These are phyloP conservation scores for Corydoras maculifer DNA, from an alignment of 2,113 vertebrate species.

Conservation along the genomic window DNA sequence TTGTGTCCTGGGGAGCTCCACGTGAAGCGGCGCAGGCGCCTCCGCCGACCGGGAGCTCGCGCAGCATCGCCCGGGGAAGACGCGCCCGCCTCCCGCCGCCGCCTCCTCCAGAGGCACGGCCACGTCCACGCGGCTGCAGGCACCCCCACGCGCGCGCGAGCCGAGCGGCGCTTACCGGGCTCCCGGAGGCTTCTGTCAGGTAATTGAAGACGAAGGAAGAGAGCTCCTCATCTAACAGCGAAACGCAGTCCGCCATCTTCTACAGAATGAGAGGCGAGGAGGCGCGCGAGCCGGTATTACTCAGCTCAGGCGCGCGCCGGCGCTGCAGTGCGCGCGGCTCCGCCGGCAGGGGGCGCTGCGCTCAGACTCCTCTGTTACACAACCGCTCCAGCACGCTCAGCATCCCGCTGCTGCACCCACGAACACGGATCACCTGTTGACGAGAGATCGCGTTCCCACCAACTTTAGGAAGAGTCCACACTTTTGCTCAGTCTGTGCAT, in stretches of 20 bases:
- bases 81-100: too few species aligned
- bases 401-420: too few species aligned
- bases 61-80: slow-evolving; percentile 26
- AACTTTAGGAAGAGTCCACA: too few species aligned
- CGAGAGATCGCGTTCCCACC: too few species aligned
- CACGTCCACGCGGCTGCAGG: slow-evolving; percentile 19
- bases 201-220: slow-evolving; percentile 95
- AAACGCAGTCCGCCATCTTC: slow-evolving; percentile 98
- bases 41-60: slow-evolving; percentile 41
- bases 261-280: slow-evolving; percentile 72
- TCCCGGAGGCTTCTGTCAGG: slow-evolving; percentile 80
- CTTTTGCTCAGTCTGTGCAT: too few species aligned
- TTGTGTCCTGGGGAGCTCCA: slow-evolving; percentile 39
- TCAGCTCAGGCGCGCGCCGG: not conserved
- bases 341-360: slow-evolving; percentile 44
- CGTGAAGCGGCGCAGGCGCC: slow-evolving; percentile 60
- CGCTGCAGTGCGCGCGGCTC: slow-evolving; percentile 46
- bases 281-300: slow-evolving; percentile 59
- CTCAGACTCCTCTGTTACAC: slow-evolving; percentile 8
- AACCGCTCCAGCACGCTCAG: slow-evolving; percentile 1
- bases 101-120: slow-evolving; percentile 39
- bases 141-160: not conserved
- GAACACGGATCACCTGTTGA: too few species aligned
- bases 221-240: slow-evolving; percentile 93
- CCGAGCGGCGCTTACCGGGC: slow-evolving; percentile 72